phyloP scores from a whole-genome alignment of 2,888 invertebrate species.

The Chelonus formosanus region DNA sequence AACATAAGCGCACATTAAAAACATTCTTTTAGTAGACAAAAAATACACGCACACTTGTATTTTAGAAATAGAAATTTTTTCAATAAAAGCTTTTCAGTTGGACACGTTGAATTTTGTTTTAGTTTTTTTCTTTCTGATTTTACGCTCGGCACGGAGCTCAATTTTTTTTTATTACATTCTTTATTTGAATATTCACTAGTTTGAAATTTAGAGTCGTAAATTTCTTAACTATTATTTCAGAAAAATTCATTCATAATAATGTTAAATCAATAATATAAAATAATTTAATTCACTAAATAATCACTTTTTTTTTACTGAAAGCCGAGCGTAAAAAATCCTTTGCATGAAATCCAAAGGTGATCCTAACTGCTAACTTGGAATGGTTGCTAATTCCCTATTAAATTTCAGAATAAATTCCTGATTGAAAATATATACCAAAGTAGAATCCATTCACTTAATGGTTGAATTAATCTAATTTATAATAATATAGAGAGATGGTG shows the following conservation, averaged over 20 bases:
- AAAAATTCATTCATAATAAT: no score
- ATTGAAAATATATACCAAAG: no score
- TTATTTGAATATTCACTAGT: constrained; percentile 4
- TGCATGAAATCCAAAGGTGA: constrained; percentile 54
- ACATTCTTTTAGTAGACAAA: constrained; percentile 36
- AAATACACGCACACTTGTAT: constrained; percentile 57
- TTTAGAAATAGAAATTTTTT: constrained; percentile 60
- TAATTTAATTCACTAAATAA: background rate
- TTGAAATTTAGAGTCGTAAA: background rate
- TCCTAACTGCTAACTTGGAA: constrained; percentile 54
- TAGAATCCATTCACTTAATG: no score
- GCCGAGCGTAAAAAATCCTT: constrained; percentile 57
- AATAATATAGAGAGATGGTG: background rate
- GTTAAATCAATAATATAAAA: background rate
- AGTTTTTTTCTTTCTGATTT: constrained; percentile 59
- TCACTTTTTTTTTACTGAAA: constrained; percentile 30
- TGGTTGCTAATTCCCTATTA: constrained; percentile 47
- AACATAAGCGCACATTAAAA: constrained; percentile 34
- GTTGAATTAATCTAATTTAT: background rate
- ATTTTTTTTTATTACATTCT: constrained; percentile 15
- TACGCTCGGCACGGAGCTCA: constrained; percentile 54
- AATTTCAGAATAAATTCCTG: background rate
- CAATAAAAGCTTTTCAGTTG: constrained; percentile 63
- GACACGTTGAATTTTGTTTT: constrained; percentile 61
- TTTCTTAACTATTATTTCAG: no score